phyloP scores from a whole-genome alignment of 2,113 vertebrate species.

The Prionailurus viverrinus region DNA sequence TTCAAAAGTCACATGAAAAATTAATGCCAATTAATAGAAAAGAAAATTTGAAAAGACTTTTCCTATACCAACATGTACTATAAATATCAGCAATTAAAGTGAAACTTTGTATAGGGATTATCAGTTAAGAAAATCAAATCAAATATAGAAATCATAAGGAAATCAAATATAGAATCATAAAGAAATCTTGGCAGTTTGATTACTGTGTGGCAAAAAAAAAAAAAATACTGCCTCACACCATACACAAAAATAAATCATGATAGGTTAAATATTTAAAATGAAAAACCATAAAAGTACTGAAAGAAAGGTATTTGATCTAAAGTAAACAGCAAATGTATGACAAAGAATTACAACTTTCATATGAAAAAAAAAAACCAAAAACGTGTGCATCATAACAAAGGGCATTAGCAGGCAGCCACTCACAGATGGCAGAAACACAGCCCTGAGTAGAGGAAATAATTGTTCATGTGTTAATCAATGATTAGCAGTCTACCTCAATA shows the following conservation, averaged over 20 bases:
- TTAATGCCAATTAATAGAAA: neutral
- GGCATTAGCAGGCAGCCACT: neutral
- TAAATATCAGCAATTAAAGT: constrained; percentile 37
- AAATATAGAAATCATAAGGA: neutral
- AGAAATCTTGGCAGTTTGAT: constrained; percentile 34
- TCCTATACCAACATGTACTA: neutral
- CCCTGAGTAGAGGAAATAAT: neutral
- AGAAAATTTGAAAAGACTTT: constrained; percentile 7
- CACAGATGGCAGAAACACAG: neutral
- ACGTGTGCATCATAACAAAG: neutral
- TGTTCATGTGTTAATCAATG: neutral
- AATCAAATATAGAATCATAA: constrained; percentile 38
- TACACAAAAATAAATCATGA: constrained; percentile 3
- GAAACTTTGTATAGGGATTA: neutral
- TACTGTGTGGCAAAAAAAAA: neutral
- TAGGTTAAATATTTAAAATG: constrained; percentile 38
- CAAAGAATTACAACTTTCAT: neutral
- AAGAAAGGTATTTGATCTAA: constrained; percentile 39
- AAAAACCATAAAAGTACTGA: constrained; percentile 36
- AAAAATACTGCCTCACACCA: neutral
- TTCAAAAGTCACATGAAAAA: neutral
- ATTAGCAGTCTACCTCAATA: neutral
- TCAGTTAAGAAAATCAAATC: neutral
- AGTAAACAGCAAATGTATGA: neutral
- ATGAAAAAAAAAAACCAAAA: neutral